phyloP scores from a whole-genome alignment of 2,113 vertebrate genomes.

The Tympanuchus pallidicinctus region DNA sequence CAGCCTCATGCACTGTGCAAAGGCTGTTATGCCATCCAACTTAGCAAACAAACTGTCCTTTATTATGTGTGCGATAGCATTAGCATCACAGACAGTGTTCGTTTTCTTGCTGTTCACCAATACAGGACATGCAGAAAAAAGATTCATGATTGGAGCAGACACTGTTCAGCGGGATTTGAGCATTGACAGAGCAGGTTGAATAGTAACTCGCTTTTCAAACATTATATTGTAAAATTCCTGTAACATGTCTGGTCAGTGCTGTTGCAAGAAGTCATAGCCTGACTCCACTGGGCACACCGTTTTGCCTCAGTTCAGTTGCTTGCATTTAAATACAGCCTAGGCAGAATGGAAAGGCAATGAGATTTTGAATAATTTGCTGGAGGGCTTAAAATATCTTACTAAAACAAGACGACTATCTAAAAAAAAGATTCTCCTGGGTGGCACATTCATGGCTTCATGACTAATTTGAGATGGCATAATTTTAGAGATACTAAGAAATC shows the following conservation, averaged over 20 bases:
- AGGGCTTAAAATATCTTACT: slow-evolving; percentile 72
- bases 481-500: slow-evolving; percentile 51
- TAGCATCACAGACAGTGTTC: slow-evolving; percentile 33
- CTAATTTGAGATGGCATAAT: slow-evolving; percentile 72
- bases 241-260: slow-evolving; percentile 62
- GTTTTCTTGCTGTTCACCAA: slow-evolving; percentile 27
- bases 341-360: slow-evolving; percentile 51
- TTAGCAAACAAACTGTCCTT: slow-evolving; percentile 10
- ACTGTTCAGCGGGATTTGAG: not conserved
- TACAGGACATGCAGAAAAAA: slow-evolving; percentile 42
- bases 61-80: slow-evolving; percentile 39
- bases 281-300: slow-evolving; percentile 37
- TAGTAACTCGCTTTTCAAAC: slow-evolving; percentile 18
- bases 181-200: slow-evolving; percentile 21
- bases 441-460: slow-evolving; percentile 64
- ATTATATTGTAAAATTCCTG: slow-evolving; percentile 56
- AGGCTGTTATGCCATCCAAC: not conserved
- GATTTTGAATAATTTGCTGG: slow-evolving; percentile 69
- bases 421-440: slow-evolving; percentile 55
- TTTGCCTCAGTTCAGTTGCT: slow-evolving; percentile 58
- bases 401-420: slow-evolving; percentile 58
- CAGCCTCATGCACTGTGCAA: not conserved
- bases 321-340: slow-evolving; percentile 56
- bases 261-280: slow-evolving; percentile 34
- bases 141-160: slow-evolving; percentile 8